Base-by-base conservation (phyloP, 1,140 invertebrate species). In the Ooceraea biroi region DNA sequence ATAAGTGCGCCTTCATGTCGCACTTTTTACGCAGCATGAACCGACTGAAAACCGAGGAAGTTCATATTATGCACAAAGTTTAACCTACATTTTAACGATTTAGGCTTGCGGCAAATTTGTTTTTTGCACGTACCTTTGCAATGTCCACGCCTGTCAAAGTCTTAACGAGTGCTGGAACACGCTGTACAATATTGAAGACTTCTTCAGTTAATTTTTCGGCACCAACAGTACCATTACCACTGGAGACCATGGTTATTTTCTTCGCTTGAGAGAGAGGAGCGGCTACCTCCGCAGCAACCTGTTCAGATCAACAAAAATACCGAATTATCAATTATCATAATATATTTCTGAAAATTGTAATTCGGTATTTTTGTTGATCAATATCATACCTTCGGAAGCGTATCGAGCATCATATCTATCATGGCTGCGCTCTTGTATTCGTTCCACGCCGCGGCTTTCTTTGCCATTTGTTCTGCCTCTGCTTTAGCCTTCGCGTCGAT, bases 361-460 rank as follows among this genome's bases (percentile, higher is more conserved):
- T n/a, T n/a, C n/a, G n/a, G 66, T 82, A 55, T 78, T 52, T 17
- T 69, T 82, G 25, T 19, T 73, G 63, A 50, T 25, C n/a, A 36
- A 11, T 0, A 36, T n/a, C 86, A 11, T 95, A 99, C 98, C 96
- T 98, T 99, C 52, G 99, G 98, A 90, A 99, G 94, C n/a, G 97
- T 98, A 73, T 99, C 98, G 25, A 99, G 95, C 91, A 99, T 97
- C 98, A 99, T 99, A 91, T 99, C 98, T 69, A 99, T 96, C 96
- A 99, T 98, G 48, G 99, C 99, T 63, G 99, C 98, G 85, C 98
- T 98, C 86, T 98, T 98, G 92, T 99, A 99, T 91, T 99, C 98
- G 91, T 97, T 98, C 96, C 97, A 99, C 27, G 99, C 99, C 89
- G 99, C 98, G 11, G 98, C 99, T 93, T 99, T 99, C 94, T 98